Evolutionary conservation across 2,888 invertebrate genomes (phyloP).

Genomic region (Morinoia aosen): DNA sequence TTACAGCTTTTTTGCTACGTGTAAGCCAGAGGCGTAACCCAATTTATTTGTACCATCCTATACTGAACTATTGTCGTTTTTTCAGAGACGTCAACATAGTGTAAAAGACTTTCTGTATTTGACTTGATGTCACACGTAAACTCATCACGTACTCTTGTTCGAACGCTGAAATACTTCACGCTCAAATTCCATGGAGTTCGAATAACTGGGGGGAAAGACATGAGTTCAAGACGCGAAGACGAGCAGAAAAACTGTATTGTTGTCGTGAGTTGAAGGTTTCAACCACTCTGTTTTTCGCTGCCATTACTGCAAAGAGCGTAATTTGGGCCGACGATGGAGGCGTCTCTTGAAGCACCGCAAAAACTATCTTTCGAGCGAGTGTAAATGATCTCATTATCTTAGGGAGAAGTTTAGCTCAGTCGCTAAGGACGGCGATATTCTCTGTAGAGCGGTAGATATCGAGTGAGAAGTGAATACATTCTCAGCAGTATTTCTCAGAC

Average conservation of each 20-base stretch:
- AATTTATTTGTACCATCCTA: too few species aligned
- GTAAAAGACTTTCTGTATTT: too few species aligned
- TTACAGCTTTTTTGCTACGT: too few species aligned
- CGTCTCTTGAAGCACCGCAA: neutral
- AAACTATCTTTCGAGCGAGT: neutral
- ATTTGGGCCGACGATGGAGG: constrained; percentile 10
- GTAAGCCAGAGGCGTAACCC: too few species aligned
- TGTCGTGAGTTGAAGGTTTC: neutral
- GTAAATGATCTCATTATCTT: constrained; percentile 4
- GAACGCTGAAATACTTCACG: neutral
- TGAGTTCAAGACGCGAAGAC: neutral
- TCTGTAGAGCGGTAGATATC: neutral
- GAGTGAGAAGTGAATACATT: neutral
- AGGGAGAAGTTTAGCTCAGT: neutral
- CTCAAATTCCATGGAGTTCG: neutral
- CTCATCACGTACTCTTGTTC: neutral
- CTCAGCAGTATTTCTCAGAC: neutral
- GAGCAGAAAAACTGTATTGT: neutral
- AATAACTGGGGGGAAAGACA: neutral
- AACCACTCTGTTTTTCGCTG: neutral
- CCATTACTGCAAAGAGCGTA: constrained; percentile 24
- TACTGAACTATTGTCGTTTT: too few species aligned
- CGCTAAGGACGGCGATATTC: neutral
- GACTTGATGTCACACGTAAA: too few species aligned
- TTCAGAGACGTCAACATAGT: too few species aligned